phyloP scores from a whole-genome alignment of 2,797 vertebrate species.

The Rachycentron canadum region DNA sequence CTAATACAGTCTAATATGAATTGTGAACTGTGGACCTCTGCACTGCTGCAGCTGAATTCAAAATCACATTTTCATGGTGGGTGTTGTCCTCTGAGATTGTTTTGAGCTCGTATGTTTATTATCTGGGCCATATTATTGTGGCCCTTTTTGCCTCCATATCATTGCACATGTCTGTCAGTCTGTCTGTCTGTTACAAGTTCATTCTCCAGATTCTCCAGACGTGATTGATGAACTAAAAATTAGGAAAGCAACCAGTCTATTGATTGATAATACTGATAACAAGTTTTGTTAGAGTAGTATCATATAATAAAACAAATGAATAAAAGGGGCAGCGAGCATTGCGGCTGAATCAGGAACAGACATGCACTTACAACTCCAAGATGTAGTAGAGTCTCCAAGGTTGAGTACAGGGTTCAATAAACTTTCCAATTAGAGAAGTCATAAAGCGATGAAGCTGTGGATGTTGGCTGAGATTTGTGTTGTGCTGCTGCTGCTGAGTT shows the following conservation, averaged over 20 bases:
- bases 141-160: not conserved
- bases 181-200: not conserved
- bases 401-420: constrained; percentile 40
- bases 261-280: not conserved
- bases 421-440: constrained; percentile 53
- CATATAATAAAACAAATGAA: not conserved
- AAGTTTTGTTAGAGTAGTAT: not conserved
- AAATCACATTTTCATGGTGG: constrained; percentile 14
- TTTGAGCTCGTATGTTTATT: not conserved
- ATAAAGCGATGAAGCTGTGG: constrained; percentile 30
- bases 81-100: not conserved
- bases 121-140: not conserved
- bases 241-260: not conserved
- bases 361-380: not conserved
- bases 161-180: not conserved
- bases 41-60: constrained; percentile 10
- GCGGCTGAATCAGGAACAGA: constrained; percentile 3
- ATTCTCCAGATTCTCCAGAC: not conserved
- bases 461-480: constrained; percentile 36
- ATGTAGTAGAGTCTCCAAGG: constrained; percentile 6
- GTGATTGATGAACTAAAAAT: not conserved
- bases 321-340: not conserved
- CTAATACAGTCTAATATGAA: constrained; percentile 35
- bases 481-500: constrained; percentile 30
- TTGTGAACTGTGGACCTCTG: constrained; percentile 21